Evolutionary conservation across 2,797 vertebrate genomes (phyloP).

Genomic region (Diceros bicornis): DNA sequence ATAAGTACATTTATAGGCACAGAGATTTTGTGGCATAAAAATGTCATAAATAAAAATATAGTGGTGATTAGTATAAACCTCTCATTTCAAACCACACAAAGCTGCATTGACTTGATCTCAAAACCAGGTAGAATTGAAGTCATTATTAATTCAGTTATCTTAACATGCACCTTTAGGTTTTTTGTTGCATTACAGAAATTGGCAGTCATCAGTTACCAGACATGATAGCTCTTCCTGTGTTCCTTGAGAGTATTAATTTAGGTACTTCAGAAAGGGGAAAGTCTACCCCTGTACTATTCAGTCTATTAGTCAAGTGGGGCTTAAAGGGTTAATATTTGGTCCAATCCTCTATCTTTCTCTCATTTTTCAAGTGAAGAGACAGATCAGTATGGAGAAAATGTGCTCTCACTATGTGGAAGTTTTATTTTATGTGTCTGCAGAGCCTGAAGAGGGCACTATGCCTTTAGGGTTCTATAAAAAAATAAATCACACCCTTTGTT

Average conservation of each 20-base stretch:
- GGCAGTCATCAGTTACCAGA: background rate
- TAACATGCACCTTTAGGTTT: background rate
- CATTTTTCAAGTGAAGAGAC: background rate
- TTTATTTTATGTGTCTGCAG: background rate
- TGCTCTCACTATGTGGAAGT: background rate
- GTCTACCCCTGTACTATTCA: background rate
- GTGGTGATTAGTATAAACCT: background rate
- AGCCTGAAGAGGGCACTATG: background rate
- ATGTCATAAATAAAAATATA: background rate
- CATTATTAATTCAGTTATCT: background rate
- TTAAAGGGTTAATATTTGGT: background rate
- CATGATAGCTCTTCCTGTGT: background rate
- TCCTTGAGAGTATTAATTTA: background rate
- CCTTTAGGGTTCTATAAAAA: background rate
- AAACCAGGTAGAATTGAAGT: background rate
- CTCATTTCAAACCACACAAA: background rate
- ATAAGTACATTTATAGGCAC: background rate
- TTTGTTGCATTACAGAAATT: background rate
- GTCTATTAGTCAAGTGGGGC: background rate
- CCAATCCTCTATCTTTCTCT: background rate
- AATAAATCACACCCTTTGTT: background rate
- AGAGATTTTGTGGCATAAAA: background rate
- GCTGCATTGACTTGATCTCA: background rate
- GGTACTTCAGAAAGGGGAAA: background rate
- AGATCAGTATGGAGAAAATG: background rate